Evolutionary conservation across 2,888 invertebrate species (phyloP).

Genomic region (Orthosia cruda): DNA sequence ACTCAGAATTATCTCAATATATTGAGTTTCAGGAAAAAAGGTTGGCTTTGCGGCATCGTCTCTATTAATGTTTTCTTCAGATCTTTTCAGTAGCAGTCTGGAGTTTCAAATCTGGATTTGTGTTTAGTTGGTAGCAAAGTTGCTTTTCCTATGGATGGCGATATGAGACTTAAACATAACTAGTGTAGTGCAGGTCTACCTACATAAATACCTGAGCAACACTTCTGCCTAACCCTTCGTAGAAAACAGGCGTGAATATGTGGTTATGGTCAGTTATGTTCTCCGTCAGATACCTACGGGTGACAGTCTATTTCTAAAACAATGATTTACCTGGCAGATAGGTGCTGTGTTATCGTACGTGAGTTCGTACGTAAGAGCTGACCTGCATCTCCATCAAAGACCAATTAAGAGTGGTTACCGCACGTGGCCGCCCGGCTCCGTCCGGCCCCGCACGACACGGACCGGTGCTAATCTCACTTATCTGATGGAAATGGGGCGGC

Average conservation of each 20-base stretch:
- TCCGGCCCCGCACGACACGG: neutral
- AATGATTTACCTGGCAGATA: too few relatives aligned
- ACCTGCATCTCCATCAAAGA: neutral
- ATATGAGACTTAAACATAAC: neutral
- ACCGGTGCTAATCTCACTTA: slow-evolving; percentile 33
- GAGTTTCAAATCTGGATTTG: too few relatives aligned
- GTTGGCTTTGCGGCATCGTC: neutral
- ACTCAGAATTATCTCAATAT: neutral
- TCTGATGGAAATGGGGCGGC: slow-evolving; percentile 27
- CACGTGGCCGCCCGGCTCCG: neutral
- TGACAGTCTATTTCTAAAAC: neutral
- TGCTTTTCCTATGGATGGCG: neutral
- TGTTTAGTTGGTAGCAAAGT: too few relatives aligned
- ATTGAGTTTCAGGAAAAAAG: neutral
- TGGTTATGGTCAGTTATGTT: neutral
- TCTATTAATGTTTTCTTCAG: neutral
- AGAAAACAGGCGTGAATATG: neutral
- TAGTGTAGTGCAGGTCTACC: too few relatives aligned
- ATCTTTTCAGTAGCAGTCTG: too few relatives aligned
- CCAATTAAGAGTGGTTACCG: neutral
- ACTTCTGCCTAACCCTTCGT: too few relatives aligned
- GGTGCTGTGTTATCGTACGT: too few relatives aligned
- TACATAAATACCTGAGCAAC: too few relatives aligned
- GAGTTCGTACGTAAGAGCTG: neutral
- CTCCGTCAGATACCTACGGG: neutral